Evolutionary conservation across 2,797 vertebrate genomes (phyloP).

Genomic region (Brachyrhaphis roseni): DNA sequence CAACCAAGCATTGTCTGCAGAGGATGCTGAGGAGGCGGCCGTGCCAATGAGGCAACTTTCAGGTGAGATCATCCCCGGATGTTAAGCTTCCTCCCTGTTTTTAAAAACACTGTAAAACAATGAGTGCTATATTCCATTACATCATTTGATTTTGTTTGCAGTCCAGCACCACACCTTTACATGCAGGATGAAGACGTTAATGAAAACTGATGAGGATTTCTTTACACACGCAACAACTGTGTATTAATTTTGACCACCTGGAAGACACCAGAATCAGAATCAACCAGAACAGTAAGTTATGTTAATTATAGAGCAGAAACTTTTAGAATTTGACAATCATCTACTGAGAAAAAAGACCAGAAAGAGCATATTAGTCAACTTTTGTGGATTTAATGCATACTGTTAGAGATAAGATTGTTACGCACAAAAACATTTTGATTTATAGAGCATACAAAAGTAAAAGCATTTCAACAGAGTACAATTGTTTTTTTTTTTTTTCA

Average conservation of each 20-base stretch:
- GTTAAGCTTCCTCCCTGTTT: constrained; percentile 42
- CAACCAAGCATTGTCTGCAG: constrained; percentile 33
- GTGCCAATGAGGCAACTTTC: constrained; percentile 61
- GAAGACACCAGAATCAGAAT: neutral
- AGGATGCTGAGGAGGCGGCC: constrained; percentile 53
- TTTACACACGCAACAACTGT: neutral
- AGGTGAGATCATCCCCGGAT: constrained; percentile 73
- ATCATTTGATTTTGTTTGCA: constrained; percentile 30
- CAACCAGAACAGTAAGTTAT: neutral
- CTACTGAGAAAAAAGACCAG: neutral
- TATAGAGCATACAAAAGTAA: neutral
- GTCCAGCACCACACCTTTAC: constrained; percentile 7
- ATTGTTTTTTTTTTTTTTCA: neutral
- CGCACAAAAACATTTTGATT: neutral
- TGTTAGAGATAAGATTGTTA: neutral
- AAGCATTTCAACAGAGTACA: neutral
- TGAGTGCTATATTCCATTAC: constrained; percentile 27
- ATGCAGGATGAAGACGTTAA: constrained; percentile 13
- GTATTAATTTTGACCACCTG: neutral
- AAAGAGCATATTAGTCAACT: neutral
- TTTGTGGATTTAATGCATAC: neutral
- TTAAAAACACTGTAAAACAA: constrained; percentile 34
- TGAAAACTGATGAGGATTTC: neutral
- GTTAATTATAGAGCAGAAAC: neutral
- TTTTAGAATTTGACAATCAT: neutral